Percentiles rank a stretch among this genome's conserved stretches.
phyloP scores from a whole-genome alignment of 92 coral and sea anemone genomes.

The Palythoa heliodiscus region DNA sequence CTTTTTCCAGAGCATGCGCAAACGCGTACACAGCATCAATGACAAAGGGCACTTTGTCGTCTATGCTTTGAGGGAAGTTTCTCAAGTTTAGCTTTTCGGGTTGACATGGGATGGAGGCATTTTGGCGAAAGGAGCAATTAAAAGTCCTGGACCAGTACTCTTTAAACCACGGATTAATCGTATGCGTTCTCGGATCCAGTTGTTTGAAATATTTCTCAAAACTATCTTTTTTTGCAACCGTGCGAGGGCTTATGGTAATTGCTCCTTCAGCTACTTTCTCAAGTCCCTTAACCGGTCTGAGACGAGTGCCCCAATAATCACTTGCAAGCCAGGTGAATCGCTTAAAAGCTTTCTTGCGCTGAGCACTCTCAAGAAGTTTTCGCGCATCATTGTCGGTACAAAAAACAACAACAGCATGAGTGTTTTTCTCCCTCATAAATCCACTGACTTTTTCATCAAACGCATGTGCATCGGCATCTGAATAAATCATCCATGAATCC shows the following conservation, averaged over 20 bases:
- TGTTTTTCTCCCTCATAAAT: constrained; percentile 55
- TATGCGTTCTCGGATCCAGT: constrained; percentile 60
- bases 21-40: constrained; percentile 93
- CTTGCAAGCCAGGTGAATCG: constrained; percentile 83
- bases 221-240: constrained; percentile 24
- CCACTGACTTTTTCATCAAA: constrained; percentile 58
- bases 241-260: constrained; percentile 76
- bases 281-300: constrained; percentile 64
- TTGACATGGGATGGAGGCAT: constrained; percentile 48
- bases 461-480: constrained; percentile 22
- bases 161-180: constrained; percentile 89
- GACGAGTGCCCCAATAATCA: constrained; percentile 94
- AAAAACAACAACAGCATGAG: constrained; percentile 80
- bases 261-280: constrained; percentile 84
- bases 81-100: constrained; percentile 27
- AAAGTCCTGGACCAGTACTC: constrained; percentile 79
- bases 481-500: constrained; percentile 60
- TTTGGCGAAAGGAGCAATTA: constrained; percentile 58
- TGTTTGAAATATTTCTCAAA: constrained; percentile 66
- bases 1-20: constrained; percentile 76
- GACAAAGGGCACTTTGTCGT: constrained; percentile 91
- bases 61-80: constrained; percentile 49
- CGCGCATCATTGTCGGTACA: constrained; percentile 83
- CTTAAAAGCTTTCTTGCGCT: constrained; percentile 52
- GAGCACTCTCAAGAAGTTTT: constrained; percentile 70